Conservation (phyloP, 2,888 invertebrate species). For the Conops quadrifasciatus region DNA sequence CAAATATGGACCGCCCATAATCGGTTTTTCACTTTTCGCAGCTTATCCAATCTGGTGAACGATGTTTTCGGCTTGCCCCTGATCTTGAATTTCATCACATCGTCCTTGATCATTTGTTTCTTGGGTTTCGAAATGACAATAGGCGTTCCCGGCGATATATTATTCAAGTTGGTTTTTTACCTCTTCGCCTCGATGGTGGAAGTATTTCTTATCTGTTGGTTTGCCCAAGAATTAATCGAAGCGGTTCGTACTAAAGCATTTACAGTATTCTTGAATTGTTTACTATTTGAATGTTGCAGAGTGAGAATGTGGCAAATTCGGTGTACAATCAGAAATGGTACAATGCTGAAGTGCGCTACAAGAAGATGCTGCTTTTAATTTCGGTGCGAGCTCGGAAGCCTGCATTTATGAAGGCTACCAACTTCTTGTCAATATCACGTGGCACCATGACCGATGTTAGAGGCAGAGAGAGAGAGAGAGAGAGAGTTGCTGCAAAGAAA, state of each 20-base stretch:
- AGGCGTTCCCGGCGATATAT: constrained; percentile 48
- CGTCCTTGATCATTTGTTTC: constrained; percentile 59
- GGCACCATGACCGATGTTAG: constrained; percentile 56
- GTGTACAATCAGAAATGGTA: constrained; percentile 58
- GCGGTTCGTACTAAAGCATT: constrained; percentile 46
- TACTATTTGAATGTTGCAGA: constrained; percentile 45
- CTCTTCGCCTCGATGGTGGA: constrained; percentile 56
- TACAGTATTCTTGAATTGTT: background rate
- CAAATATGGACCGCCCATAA: background rate
- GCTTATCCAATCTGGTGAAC: constrained; percentile 51
- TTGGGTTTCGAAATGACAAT: constrained; percentile 59
- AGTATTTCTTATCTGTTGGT: constrained; percentile 55
- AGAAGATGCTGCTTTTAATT: constrained; percentile 54
- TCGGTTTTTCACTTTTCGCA: constrained; percentile 26
- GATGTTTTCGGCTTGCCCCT: constrained; percentile 56
- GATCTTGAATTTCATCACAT: constrained; percentile 53
- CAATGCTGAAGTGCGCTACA: constrained; percentile 49
- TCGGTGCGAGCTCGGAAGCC: constrained; percentile 55
- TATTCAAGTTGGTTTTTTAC: constrained; percentile 54
- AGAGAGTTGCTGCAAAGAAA: too few relatives aligned
- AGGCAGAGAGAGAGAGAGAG: background rate
- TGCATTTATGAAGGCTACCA: constrained; percentile 52
- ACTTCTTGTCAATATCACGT: constrained; percentile 53
- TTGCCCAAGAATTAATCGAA: constrained; percentile 54
- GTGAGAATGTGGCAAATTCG: constrained; percentile 52